Percentiles rank a stretch among this genome's conserved stretches.
Evolutionary conservation across 2,113 vertebrate genomes (phyloP).

Genomic region (Forbesichthys agassizii): DNA sequence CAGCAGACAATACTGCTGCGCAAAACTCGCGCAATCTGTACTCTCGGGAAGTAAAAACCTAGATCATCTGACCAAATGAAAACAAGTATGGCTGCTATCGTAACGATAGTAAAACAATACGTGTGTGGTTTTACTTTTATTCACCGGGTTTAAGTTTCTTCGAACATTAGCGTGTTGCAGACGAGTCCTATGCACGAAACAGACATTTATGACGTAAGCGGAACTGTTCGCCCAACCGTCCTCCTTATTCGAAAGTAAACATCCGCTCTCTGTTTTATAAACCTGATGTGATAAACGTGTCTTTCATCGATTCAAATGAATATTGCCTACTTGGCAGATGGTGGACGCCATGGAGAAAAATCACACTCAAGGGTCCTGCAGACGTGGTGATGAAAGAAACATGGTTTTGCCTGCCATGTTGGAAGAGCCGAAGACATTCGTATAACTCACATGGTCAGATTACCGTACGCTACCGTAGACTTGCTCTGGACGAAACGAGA

Average conservation of each 20-base stretch:
- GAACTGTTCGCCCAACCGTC: conserved; percentile 31
- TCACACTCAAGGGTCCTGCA: not conserved
- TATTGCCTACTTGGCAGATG: too few species aligned
- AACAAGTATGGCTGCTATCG: conserved; percentile 58
- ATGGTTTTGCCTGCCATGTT: not conserved
- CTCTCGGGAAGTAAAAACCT: not conserved
- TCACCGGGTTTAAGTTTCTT: not conserved
- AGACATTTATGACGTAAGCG: conserved; percentile 9
- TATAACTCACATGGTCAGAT: not conserved
- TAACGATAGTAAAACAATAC: not conserved
- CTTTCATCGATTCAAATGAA: not conserved
- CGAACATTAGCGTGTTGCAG: not conserved
- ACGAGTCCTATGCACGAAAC: too few species aligned
- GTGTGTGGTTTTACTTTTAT: not conserved
- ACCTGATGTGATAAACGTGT: conserved; percentile 17
- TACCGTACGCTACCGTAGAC: not conserved
- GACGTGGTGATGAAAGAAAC: too few species aligned
- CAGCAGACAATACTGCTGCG: not conserved
- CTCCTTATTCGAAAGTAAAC: conserved; percentile 63
- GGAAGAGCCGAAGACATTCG: not conserved
- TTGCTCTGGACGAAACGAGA: not conserved
- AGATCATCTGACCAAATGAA: not conserved
- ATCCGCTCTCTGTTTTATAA: conserved; percentile 43
- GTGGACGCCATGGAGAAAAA: not conserved
- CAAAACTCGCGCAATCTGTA: not conserved